phyloP scores from a whole-genome alignment of 64 coral and sea anemone genomes.

The Orbicella faveolata region DNA sequence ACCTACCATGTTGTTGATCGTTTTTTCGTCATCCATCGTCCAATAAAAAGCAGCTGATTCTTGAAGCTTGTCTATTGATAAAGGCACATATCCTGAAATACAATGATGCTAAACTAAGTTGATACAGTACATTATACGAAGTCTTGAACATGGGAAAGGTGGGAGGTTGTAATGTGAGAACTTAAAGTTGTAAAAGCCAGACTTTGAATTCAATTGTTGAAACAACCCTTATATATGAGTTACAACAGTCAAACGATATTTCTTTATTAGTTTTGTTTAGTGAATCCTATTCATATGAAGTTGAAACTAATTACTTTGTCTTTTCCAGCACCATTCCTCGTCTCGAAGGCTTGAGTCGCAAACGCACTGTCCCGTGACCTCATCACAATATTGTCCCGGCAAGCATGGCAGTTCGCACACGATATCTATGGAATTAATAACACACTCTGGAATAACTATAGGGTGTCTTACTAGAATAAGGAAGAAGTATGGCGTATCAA shows the following conservation, averaged over 20 bases:
- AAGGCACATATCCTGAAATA: not conserved
- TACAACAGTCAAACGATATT: too few relatives aligned
- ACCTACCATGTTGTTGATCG: constrained; percentile 16
- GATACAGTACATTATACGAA: too few relatives aligned
- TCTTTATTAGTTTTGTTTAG: not conserved
- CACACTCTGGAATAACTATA: not conserved
- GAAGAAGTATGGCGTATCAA: not conserved
- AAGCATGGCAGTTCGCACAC: constrained; percentile 27
- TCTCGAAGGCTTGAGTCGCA: constrained; percentile 23
- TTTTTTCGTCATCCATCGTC: constrained; percentile 24
- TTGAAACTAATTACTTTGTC: not conserved
- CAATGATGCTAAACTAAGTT: not conserved
- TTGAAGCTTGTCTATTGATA: not conserved
- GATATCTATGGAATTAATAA: not conserved
- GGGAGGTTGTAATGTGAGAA: too few relatives aligned
- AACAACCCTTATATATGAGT: too few relatives aligned
- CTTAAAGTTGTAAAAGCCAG: too few relatives aligned
- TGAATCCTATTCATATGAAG: not conserved
- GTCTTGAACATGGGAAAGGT: too few relatives aligned
- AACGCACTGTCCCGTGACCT: constrained; percentile 7
- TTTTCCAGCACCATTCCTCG: constrained; percentile 22
- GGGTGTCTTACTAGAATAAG: not conserved
- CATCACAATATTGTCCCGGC: constrained; percentile 32
- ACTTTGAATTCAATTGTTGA: too few relatives aligned
- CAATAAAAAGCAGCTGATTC: constrained; percentile 39